Percentiles rank a stretch among this genome's conserved stretches.
phyloP scores from a whole-genome alignment of 2,888 invertebrate species.

The Oscheius sp. region DNA sequence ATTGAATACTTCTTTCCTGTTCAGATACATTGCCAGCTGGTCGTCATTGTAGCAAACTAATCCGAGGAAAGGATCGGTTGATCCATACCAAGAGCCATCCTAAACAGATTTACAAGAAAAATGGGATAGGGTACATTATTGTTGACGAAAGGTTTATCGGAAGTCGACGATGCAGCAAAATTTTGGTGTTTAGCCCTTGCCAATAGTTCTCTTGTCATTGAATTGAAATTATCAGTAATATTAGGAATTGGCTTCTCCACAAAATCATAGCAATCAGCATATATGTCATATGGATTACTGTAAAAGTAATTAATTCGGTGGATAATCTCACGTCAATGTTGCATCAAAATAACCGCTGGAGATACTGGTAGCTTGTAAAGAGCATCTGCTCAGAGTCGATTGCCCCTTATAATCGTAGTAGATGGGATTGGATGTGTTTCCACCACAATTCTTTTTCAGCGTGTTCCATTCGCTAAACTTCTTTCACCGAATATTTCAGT shows the following conservation, averaged over 20 bases:
- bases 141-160: slow-evolving; percentile 9
- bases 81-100: slow-evolving; percentile 33
- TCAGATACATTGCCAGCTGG: slow-evolving; percentile 46
- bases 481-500: background rate
- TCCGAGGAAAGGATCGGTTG: slow-evolving; percentile 46
- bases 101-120: too few species aligned
- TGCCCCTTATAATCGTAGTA: slow-evolving; percentile 23
- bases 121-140: slow-evolving; percentile 8
- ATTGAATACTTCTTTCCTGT: slow-evolving; percentile 46
- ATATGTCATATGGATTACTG: slow-evolving; percentile 53
- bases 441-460: background rate
- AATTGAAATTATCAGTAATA: background rate
- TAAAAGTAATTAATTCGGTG: background rate
- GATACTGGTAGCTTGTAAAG: background rate
- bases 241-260: background rate
- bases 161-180: background rate
- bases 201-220: slow-evolving; percentile 20
- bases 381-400: background rate
- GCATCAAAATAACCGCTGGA: slow-evolving; percentile 3
- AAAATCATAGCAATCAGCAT: slow-evolving; percentile 53
- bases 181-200: slow-evolving; percentile 3
- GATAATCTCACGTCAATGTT: slow-evolving; percentile 7
- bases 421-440: slow-evolving; percentile 13
- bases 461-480: slow-evolving; percentile 27
- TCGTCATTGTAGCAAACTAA: slow-evolving; percentile 49